Evolutionary conservation across 2,113 vertebrate species (phyloP).

Genomic region (Alligator mississippiensis): DNA sequence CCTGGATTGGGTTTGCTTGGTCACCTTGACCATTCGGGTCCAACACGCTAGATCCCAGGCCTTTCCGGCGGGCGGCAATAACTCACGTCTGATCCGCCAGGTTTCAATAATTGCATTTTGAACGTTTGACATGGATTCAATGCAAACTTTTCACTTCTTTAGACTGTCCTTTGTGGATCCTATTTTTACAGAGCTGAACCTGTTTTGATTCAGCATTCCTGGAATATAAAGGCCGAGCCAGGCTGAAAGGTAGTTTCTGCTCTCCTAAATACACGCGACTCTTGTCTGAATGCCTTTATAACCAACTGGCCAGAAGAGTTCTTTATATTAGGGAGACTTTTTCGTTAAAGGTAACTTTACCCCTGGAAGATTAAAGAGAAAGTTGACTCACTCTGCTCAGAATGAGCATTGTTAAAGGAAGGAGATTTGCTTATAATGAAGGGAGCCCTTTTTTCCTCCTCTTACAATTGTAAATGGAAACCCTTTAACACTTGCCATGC

Average conservation of each 20-base stretch:
- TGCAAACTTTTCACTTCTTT: slow-evolving; percentile 55
- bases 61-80: slow-evolving; percentile 53
- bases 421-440: not conserved
- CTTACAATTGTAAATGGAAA: not conserved
- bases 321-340: not conserved
- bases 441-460: not conserved
- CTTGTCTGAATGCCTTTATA: slow-evolving; percentile 21
- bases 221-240: not conserved
- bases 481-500: not conserved
- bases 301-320: not conserved
- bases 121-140: slow-evolving; percentile 63
- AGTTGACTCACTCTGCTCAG: not conserved
- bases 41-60: slow-evolving; percentile 52
- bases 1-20: slow-evolving; percentile 20
- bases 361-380: not conserved
- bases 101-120: slow-evolving; percentile 62
- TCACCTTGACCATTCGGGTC: slow-evolving; percentile 40
- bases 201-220: slow-evolving; percentile 56
- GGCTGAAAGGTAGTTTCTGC: slow-evolving; percentile 20
- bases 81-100: slow-evolving; percentile 56
- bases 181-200: not conserved
- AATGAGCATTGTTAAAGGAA: not conserved
- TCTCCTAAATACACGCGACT: not conserved
- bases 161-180: not conserved
- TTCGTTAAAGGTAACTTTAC: slow-evolving; percentile 15